These are phyloP conservation scores for Dreissena rostriformis DNA, from an alignment of 1,140 invertebrate species.

Conservation along the genomic window DNA sequence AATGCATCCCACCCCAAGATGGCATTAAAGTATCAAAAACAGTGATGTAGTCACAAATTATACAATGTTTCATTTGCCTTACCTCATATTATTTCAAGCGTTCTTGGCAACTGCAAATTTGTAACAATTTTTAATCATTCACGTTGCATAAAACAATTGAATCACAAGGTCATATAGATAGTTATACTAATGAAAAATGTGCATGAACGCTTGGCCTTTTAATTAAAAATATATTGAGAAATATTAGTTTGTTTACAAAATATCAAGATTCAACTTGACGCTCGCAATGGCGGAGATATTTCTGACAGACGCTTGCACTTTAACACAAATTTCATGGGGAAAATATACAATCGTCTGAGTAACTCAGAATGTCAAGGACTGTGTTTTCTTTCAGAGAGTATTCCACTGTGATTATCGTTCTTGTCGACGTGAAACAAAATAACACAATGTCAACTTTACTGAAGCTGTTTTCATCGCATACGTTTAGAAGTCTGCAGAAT, in stretches of 20 bases:
- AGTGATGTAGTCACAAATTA: too few species aligned
- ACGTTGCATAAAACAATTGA: too few species aligned
- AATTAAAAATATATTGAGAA: too few species aligned
- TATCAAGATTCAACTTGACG: slow-evolving; percentile 40
- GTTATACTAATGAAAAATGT: too few species aligned
- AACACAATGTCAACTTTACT: slow-evolving; percentile 40
- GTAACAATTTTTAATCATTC: not conserved
- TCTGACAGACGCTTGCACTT: slow-evolving; percentile 16
- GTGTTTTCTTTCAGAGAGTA: too few species aligned
- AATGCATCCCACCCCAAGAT: too few species aligned
- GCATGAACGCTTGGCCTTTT: too few species aligned
- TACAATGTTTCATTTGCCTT: too few species aligned
- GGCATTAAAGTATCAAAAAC: too few species aligned
- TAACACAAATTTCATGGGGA: not conserved
- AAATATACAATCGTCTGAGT: not conserved
- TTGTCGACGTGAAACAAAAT: not conserved
- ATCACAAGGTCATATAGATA: too few species aligned
- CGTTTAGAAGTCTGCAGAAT: slow-evolving; percentile 18
- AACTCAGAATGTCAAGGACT: not conserved
- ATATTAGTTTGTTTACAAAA: not conserved
- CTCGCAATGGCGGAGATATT: slow-evolving; percentile 8
- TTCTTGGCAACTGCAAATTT: slow-evolving; percentile 31
- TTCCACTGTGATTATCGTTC: too few species aligned
- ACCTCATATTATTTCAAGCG: not conserved
- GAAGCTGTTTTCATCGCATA: slow-evolving; percentile 34